Base-by-base conservation (phyloP, 2,797 vertebrate genomes). In the Rousettus madagascariensis region DNA sequence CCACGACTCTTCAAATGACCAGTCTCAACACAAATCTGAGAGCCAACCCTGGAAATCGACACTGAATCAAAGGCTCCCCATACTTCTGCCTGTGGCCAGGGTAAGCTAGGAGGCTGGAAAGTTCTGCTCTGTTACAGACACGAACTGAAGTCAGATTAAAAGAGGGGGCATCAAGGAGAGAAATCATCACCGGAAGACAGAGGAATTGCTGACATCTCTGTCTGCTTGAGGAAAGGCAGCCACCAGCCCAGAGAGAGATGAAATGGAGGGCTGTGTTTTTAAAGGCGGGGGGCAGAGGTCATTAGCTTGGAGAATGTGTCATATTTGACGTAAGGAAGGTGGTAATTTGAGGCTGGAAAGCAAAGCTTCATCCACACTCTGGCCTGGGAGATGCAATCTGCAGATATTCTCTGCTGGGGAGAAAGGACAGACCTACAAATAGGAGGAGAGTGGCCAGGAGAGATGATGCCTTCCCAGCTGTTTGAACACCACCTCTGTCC, bases 301-400 rank as follows among this genome's bases (percentile, higher is more conserved):
- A 93, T 89, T 86, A 85, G 95, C 86, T 95, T 33, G 57, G 89
- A 89, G 59, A 92, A 94, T 97, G 94, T 94, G 97, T 97, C 96
- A 90, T 96, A 93, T 95, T 91, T 96, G 97, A 96, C 94, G 82
- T 77, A 90, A 86, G 91, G 91, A 96, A 78, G 83, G 89, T 72
- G 94, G 96, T 93, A 92, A 75, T 94, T 92, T 94, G 95, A 97
- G 75, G 83, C 93, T 79, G 66, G 82, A 85, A 79, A 96, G 94
- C 55, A 57, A 92, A 92, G 69, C 69, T 55, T 78, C 11, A 2
- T 6, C 17, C 3, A 8, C n/a, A n/a, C 26, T 53, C 65, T 91
- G 92, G 79, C 57, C 69, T 43, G 65, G 59, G 91, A 93, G 92
- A 91, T 75, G 68, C 77, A 33, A 55, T 92, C 36, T 22, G 8